Base-by-base conservation (phyloP, 1,140 invertebrate species). In the Cardiocondyla obscurior region DNA sequence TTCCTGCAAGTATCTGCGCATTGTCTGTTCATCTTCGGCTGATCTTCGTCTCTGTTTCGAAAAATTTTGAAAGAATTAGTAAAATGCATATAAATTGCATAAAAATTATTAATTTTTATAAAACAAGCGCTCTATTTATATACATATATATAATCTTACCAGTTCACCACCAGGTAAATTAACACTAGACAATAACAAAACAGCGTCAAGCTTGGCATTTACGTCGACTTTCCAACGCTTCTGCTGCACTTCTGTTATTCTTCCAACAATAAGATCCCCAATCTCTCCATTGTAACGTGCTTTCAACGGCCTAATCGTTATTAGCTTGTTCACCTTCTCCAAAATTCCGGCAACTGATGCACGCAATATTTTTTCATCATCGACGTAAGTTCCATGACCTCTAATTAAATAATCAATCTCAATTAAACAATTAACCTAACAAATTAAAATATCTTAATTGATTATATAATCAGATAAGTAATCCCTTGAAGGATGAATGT, bases 101-200 rank as follows among this genome's bases (percentile, higher is more conserved):
- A n/a, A n/a, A n/a, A n/a, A n/a, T 42, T 44, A 44, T 12, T 16
- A 51, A 51, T 51, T 1, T 51, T 51, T 51, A 33, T 58, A 19
- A 36, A 25, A 44, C 0, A 12, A 36, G 4, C 81, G 12, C 2
- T 16, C 10, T 3, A 70, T 51, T 16, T 44, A 42, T 42, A 3
- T 46, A 5, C 82, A 44, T 58, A 42, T 39, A 58, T 69, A 82
- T 74, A n/a, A 81, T 91, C 93, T 93, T 95, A 98, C 97, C 95
- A 99, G 94, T 96, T 99, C 98, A 90, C 98, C 99, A 49, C 98
- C 98, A 55, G 99, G 99, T 86, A 99, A 95, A 95, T 99, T 99
- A 5, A 99, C 98, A 65, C 98, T 98, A 0, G 98, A 98, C 28
- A 99, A 94, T 70, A 98, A 94, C 3, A 99, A 94, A 53, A 98